Evolutionary conservation across 2,113 vertebrate species (phyloP).

Genomic region (Casuarius casuarius): DNA sequence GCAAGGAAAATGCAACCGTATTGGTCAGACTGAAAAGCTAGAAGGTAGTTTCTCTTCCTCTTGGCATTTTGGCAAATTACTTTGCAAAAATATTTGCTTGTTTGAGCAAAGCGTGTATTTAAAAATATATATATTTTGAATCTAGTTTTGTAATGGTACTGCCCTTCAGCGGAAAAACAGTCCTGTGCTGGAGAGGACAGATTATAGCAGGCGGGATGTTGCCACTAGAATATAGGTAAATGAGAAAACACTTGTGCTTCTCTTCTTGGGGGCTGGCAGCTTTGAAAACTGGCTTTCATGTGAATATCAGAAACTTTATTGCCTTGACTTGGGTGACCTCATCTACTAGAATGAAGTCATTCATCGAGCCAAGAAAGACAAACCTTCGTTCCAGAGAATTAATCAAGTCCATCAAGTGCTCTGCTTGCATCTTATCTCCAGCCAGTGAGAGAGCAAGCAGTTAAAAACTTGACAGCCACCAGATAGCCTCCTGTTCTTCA

Average conservation of each 20-base stretch:
- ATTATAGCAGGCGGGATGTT: background rate
- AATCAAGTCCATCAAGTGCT: slow-evolving; percentile 87
- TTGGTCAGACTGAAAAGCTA: background rate
- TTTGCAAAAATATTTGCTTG: slow-evolving; percentile 36
- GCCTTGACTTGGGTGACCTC: slow-evolving; percentile 89
- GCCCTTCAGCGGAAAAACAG: background rate
- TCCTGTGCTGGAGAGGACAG: background rate
- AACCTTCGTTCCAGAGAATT: slow-evolving; percentile 90
- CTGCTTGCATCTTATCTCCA: slow-evolving; percentile 82
- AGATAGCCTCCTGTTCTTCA: slow-evolving; percentile 82
- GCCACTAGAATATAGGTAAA: slow-evolving; percentile 50
- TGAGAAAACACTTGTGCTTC: slow-evolving; percentile 71
- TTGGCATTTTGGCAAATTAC: slow-evolving; percentile 36
- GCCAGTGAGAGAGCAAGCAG: slow-evolving; percentile 77
- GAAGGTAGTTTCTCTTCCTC: slow-evolving; percentile 14
- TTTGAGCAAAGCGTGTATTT: background rate
- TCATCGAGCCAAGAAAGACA: slow-evolving; percentile 88
- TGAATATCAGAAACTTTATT: slow-evolving; percentile 89
- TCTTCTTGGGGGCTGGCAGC: slow-evolving; percentile 71
- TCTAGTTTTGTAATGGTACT: background rate
- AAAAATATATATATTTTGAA: background rate
- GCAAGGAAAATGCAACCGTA: background rate
- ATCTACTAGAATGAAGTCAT: slow-evolving; percentile 93
- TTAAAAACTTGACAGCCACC: slow-evolving; percentile 87
- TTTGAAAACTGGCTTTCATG: slow-evolving; percentile 82